A percentile compares a stretch with the other conserved stretches of the same genome.
These are phyloP conservation scores for Olivierus martensii DNA, from an alignment of 1,140 invertebrate genomes.

Conservation along the genomic window DNA sequence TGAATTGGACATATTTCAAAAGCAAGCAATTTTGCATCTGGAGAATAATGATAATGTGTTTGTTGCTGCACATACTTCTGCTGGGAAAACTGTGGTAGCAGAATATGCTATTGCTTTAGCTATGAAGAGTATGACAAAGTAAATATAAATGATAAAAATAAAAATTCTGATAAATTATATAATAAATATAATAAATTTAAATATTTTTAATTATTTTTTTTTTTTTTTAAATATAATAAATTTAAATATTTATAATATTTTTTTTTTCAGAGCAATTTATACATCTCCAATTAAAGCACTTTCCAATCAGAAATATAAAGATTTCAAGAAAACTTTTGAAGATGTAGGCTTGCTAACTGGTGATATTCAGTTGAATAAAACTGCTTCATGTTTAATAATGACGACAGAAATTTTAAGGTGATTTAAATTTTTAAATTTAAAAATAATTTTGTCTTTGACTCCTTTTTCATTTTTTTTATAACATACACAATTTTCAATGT, in stretches of 20 bases:
- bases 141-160: conserved; percentile 9
- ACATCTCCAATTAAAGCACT: conserved; percentile 99
- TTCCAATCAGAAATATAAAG: conserved; percentile 98
- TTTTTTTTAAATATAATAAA: neutral
- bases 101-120: conserved; percentile 93
- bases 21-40: conserved; percentile 83
- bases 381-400: conserved; percentile 93
- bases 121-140: conserved; percentile 80
- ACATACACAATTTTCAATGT: too few relatives aligned
- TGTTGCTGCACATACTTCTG: conserved; percentile 97
- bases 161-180: too few relatives aligned
- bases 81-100: conserved; percentile 97
- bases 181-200: neutral
- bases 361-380: conserved; percentile 77
- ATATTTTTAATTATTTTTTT: neutral
- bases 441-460: too few relatives aligned
- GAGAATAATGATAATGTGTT: conserved; percentile 93
- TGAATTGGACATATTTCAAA: conserved; percentile 94
- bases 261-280: conserved; percentile 69
- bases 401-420: conserved; percentile 92
- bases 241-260: conserved; percentile 6
- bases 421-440: neutral
- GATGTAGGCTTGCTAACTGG: conserved; percentile 36
- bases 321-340: conserved; percentile 60
- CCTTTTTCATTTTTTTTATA: too few relatives aligned